A percentile compares a stretch with the other conserved stretches of the same genome.
phyloP scores from a whole-genome alignment of 2,113 vertebrate genomes.

The Dasyurus viverrinus region DNA sequence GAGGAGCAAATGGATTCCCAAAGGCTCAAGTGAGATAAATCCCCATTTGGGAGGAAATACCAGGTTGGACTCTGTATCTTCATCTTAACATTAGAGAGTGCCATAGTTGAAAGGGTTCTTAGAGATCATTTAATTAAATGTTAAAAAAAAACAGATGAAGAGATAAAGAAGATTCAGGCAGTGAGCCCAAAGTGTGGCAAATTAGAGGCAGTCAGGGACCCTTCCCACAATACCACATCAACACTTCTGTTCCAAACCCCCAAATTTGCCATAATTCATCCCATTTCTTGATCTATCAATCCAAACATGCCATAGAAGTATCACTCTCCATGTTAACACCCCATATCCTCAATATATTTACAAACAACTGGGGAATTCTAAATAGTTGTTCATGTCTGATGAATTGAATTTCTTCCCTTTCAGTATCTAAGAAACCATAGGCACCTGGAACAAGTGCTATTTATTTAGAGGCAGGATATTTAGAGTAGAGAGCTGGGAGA shows the following conservation, averaged over 20 bases:
- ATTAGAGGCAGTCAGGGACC: background rate
- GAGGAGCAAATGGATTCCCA: background rate
- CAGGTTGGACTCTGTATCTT: background rate
- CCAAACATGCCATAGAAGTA: background rate
- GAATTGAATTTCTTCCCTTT: background rate
- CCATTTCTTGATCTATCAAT: background rate
- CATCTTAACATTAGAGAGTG: background rate
- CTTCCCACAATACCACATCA: background rate
- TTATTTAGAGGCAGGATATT: background rate
- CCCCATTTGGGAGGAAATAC: background rate
- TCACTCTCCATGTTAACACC: background rate
- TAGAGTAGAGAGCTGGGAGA: background rate
- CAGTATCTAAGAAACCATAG: background rate
- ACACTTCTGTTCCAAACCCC: background rate
- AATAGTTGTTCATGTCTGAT: background rate
- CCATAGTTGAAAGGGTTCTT: background rate
- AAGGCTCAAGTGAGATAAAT: background rate
- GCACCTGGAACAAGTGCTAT: background rate
- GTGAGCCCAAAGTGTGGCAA: background rate
- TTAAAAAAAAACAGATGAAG: background rate
- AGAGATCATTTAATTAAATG: background rate
- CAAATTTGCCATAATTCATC: background rate
- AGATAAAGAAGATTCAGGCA: background rate
- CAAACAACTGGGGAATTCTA: background rate
- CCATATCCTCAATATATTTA: background rate